A percentile compares a stretch with the other conserved stretches of the same genome.
Evolutionary conservation across 1,140 invertebrate genomes (phyloP).

Genomic region (Drosophila pachea): DNA sequence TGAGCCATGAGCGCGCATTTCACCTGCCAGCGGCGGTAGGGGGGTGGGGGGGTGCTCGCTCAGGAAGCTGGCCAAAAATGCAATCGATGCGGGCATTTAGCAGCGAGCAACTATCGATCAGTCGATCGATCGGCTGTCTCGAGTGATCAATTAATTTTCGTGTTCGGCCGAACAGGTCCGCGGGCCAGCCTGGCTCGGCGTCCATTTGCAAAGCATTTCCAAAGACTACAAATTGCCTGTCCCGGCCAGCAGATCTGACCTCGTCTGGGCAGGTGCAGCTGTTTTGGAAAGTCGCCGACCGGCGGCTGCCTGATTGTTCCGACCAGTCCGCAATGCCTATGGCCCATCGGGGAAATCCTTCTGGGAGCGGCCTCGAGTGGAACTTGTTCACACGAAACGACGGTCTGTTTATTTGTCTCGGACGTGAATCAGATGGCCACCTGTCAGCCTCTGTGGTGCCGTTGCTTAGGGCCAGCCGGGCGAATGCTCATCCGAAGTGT

Average conservation of each 20-base stretch:
- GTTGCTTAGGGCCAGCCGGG: too few species aligned
- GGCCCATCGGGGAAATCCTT: too few species aligned
- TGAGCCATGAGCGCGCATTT: conserved; percentile 61
- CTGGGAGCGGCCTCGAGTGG: too few species aligned
- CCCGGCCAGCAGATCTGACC: conserved; percentile 60
- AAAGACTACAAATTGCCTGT: conserved; percentile 77
- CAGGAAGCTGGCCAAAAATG: conserved; percentile 17
- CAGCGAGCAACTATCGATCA: conserved; percentile 54
- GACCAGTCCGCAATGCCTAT: too few species aligned
- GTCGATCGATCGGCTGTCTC: conserved; percentile 49
- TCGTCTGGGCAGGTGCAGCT: conserved; percentile 44
- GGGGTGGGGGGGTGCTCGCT: conserved; percentile 2
- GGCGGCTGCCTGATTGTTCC: too few species aligned
- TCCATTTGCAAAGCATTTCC: conserved; percentile 68
- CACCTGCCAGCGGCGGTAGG: conserved; percentile 32
- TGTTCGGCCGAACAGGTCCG: conserved; percentile 24
- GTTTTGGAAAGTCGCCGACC: conserved; percentile 68
- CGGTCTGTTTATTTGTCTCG: conserved; percentile 22
- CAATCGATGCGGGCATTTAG: conserved; percentile 64
- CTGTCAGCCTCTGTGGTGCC: too few species aligned
- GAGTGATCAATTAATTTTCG: conserved; percentile 70
- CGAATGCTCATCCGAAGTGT: conserved; percentile 35
- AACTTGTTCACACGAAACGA: too few species aligned
- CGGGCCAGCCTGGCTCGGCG: conserved; percentile 25
- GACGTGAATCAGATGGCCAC: conserved; percentile 57